Percentiles rank a stretch among this genome's conserved stretches.
Conservation (phyloP, 2,888 invertebrate species). For the Xanthia togata region DNA sequence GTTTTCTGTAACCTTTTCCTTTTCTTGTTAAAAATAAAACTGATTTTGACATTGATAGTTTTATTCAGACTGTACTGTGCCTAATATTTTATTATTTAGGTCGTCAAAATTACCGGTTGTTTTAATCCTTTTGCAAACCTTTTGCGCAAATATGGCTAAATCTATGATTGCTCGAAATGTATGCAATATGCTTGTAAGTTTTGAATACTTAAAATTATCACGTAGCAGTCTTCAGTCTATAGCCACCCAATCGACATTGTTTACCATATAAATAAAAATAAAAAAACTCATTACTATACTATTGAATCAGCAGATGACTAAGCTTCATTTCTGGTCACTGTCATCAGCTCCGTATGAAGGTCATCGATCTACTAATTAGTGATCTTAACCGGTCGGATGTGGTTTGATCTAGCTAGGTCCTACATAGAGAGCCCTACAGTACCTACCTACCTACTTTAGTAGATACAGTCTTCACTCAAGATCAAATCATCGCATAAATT, state of each 20-base stretch:
- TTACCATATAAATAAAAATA: not conserved
- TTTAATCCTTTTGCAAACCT: conserved; percentile 17
- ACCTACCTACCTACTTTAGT: not conserved
- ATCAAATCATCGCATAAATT: not conserved
- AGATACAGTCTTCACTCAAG: not conserved
- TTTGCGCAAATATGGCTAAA: conserved; percentile 32
- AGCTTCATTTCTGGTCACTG: not conserved
- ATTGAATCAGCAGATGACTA: not conserved
- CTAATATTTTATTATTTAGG: too few relatives aligned
- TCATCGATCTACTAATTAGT: not conserved
- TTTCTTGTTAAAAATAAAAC: not conserved
- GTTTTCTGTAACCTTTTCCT: too few relatives aligned
- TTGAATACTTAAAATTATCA: not conserved
- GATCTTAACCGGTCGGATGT: not conserved
- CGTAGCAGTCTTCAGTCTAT: not conserved
- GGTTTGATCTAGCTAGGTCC: not conserved
- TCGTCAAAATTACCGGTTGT: conserved; percentile 13
- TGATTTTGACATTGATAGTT: not conserved
- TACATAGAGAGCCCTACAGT: not conserved
- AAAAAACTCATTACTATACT: not conserved
- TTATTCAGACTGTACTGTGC: too few relatives aligned
- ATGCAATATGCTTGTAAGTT: conserved; percentile 44
- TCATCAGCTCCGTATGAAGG: too few relatives aligned
- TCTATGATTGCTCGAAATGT: conserved; percentile 22
- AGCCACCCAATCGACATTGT: not conserved